Evolutionary conservation across 2,888 invertebrate genomes (phyloP), one percentile per base, ranked within the genome.

Genomic region (Steromphala cineraria): DNA sequence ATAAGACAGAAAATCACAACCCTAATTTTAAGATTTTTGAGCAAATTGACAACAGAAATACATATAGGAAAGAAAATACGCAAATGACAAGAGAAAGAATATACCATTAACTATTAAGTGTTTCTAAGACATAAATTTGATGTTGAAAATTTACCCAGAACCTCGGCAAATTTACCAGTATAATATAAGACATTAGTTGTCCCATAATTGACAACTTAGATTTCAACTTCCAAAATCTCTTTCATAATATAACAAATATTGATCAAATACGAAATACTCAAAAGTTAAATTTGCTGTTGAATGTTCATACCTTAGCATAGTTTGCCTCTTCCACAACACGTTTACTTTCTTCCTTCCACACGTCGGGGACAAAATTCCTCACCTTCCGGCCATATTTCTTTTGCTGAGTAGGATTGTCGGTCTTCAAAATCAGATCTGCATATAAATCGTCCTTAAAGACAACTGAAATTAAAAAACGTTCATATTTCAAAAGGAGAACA

Each of bases 321-420:
- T 88, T 91, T 53, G 89, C 93, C 40, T 84, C 83, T 79, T 85
- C 87, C 4, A 93, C 92, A 71, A 92, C 86, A 46, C 89, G 84
- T 13, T 84, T 21, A n/a, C 89, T 86, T 13, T 86, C 80, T 4
- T 15, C 40, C 13, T 82, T 84, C 93, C 93, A 93, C 1, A 85
- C 81, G 7, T 74, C 79, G 53, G 82, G 80, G 71, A 91, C 85
- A 87, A 93, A 93, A 55, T 88, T 87, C n/a, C 79, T 76, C 7
- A 93, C 92, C 81, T 89, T 81, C 46, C 92, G 79, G 2, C 93
- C 93, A 21, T 89, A 82, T 24, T 83, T 82, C 80, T 93, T 93
- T 83, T 91, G 91, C 24, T 84, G 67, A 67, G 80, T 81, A 5
- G 93, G 92, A 53, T 87, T 84, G 0, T 53, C 80, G 5, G 85